Conservation (phyloP, 1,140 invertebrate genomes). For the Apis laboriosa region DNA sequence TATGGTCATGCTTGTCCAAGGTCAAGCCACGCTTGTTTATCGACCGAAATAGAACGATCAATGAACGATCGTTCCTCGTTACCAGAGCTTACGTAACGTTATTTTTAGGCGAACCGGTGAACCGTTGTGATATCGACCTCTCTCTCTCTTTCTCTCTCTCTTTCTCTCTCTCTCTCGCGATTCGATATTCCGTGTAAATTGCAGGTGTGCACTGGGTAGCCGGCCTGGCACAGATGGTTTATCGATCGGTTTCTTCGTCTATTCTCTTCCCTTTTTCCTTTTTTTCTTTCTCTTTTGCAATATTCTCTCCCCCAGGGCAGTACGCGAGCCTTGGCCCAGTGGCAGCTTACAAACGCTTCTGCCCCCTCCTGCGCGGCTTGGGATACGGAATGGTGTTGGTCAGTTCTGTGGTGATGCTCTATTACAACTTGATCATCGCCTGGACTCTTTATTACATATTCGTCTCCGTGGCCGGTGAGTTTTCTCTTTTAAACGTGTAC, state of each 20-base stretch:
- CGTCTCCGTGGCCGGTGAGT: slow-evolving; percentile 85
- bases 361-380: slow-evolving; percentile 86
- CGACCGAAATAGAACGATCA: slow-evolving; percentile 38
- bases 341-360: slow-evolving; percentile 86
- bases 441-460: slow-evolving; percentile 93
- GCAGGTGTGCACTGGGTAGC: not conserved
- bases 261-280: not conserved
- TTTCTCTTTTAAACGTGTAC: not conserved
- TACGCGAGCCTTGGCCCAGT: slow-evolving; percentile 88
- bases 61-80: slow-evolving; percentile 30
- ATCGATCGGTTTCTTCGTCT: slow-evolving; percentile 20
- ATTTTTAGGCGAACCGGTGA: slow-evolving; percentile 27
- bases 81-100: slow-evolving; percentile 32
- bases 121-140: slow-evolving; percentile 20
- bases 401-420: slow-evolving; percentile 90
- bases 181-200: slow-evolving; percentile 21
- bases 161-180: not conserved
- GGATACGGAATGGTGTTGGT: slow-evolving; percentile 93
- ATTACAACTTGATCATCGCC: slow-evolving; percentile 93
- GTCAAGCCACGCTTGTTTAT: slow-evolving; percentile 22
- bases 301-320: slow-evolving; percentile 79
- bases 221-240: not conserved
- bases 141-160: too few species aligned
- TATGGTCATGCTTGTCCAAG: not conserved
- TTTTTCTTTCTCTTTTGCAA: slow-evolving; percentile 10